Evolutionary conservation across 2,797 vertebrate species (phyloP), one percentile per base, ranked within the genome.

Genomic region (Gymnoscopelus microlampas): DNA sequence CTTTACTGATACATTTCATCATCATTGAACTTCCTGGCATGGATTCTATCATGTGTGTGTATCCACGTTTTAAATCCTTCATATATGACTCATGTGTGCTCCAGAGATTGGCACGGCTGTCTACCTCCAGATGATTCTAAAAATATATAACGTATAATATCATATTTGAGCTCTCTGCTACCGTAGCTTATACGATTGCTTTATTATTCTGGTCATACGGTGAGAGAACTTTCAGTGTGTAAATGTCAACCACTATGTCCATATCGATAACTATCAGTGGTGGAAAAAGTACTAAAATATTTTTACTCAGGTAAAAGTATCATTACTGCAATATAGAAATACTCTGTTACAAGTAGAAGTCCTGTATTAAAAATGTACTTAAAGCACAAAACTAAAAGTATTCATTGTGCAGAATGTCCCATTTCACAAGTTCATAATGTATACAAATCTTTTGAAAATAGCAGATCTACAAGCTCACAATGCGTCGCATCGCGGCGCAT

Each of bases 1-100:
- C 67, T 88, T 85, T 85, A 85, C 80, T 61, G 80, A 90, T 87
- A 83, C 26, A 2, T 85, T 87, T 89, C 82, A 89, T 88, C 79
- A 73, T 81, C 82, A 88, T 85, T 86, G 79, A 87, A 83, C 78
- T 86, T 75, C 61, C 70, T 79, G 70, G 71, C 70, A 77, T 83
- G 70, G 12, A 66, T 84, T 78, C 79, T 74, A 78, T 77, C 81
- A 77, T 75, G 75, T 79, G 78, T 79, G 76, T 71, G 74, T 71
- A 70, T 82, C 74, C 68, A 73, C 82, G 74, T 88, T 1, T 85
- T 59, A 71, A 82, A 81, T 71, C 78, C 65, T 77, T 62, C 26
- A 44, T 66, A 53, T 79, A 69, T 83, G 85, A 86, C 70, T 86
- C 79, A 80, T 74, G 48, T 55, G 32, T 66, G 78, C 73, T 77